A percentile compares a stretch with the other conserved stretches of the same genome.
These are phyloP conservation scores for Rhabdornis inornatus DNA, from an alignment of 2,113 vertebrate genomes.

Conservation along the genomic window DNA sequence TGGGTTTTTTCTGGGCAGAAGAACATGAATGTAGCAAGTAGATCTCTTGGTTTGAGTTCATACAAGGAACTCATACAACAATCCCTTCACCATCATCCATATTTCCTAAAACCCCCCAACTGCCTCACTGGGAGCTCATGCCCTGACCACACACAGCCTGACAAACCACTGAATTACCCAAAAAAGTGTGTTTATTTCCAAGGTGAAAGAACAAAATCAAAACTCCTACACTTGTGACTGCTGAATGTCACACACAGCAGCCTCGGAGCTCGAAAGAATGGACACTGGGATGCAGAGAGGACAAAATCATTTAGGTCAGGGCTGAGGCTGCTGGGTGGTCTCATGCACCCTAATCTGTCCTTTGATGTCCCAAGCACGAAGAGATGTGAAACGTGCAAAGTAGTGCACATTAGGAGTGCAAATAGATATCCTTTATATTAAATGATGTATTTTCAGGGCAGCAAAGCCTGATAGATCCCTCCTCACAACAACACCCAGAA, in stretches of 20 bases:
- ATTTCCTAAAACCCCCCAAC: rapidly evolving
- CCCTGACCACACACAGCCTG: background rate
- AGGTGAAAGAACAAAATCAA: background rate
- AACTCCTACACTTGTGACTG: background rate
- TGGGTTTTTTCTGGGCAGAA: background rate
- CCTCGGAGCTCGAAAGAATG: rapidly evolving
- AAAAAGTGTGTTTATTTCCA: background rate
- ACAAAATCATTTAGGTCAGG: background rate
- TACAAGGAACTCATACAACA: background rate
- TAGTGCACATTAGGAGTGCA: background rate
- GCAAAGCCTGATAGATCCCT: background rate
- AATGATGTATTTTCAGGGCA: background rate
- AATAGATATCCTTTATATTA: background rate
- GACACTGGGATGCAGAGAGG: background rate
- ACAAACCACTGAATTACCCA: background rate
- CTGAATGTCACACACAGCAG: background rate
- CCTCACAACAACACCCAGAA: background rate
- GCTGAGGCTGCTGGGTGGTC: background rate
- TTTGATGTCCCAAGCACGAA: background rate
- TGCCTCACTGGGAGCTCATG: background rate
- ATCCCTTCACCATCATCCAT: background rate
- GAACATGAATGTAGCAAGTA: background rate
- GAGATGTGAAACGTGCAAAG: background rate
- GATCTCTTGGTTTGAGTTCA: background rate
- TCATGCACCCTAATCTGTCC: background rate